phyloP scores from a whole-genome alignment of 2,888 invertebrate genomes.

The Eremobia ochroleuca region DNA sequence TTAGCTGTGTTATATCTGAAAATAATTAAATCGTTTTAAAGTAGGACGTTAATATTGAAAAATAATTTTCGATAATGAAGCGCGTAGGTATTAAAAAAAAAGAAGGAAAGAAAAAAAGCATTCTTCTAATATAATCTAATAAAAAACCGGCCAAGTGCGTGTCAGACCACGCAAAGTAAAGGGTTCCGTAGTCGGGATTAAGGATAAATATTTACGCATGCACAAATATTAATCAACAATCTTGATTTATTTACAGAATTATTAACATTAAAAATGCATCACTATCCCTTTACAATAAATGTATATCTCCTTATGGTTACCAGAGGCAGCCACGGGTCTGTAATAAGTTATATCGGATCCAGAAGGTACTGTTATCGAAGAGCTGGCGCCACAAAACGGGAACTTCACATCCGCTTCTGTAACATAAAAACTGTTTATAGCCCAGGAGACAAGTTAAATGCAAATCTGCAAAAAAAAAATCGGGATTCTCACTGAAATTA shows the following conservation, averaged over 20 bases:
- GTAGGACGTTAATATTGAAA: neutral
- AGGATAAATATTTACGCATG: neutral
- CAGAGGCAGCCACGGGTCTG: constrained; percentile 45
- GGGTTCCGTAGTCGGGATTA: neutral
- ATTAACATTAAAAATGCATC: neutral
- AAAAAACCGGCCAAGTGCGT: neutral
- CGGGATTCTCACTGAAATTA: neutral
- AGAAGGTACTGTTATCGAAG: constrained; percentile 36
- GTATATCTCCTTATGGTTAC: constrained; percentile 10
- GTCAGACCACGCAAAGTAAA: neutral
- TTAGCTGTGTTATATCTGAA: constrained; percentile 55
- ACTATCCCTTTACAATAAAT: neutral
- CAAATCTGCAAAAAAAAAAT: neutral
- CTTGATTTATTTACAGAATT: neutral
- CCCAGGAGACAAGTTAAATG: neutral
- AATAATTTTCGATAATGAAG: neutral
- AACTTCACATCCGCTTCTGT: constrained; percentile 44
- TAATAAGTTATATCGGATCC: constrained; percentile 50
- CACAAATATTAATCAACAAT: neutral
- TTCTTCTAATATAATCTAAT: too few species aligned
- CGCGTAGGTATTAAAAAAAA: neutral
- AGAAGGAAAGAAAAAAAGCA: neutral
- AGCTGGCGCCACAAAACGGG: constrained; percentile 28
- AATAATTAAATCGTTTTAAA: neutral
- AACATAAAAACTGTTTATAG: neutral